Evolutionary conservation across 1,140 invertebrate species (phyloP).

Genomic region (Mesaphorura yosii): DNA sequence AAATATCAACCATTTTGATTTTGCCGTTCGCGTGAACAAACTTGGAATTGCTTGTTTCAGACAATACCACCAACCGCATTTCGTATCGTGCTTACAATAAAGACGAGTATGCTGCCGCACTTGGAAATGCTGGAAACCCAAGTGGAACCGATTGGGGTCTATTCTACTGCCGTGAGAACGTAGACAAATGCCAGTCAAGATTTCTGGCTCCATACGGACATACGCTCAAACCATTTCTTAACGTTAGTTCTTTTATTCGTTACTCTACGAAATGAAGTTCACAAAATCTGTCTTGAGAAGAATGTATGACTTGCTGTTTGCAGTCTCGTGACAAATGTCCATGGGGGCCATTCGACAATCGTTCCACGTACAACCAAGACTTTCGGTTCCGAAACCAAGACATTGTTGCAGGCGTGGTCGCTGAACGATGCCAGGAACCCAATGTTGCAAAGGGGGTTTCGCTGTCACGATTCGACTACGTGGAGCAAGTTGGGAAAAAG

Average conservation of each 20-base stretch:
- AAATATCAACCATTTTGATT: neutral
- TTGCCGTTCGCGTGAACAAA: neutral
- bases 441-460: constrained; percentile 7
- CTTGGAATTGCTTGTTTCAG: constrained; percentile 2
- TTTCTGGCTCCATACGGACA: constrained; percentile 22
- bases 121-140: constrained; percentile 22
- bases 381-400: constrained; percentile 14
- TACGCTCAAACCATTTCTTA: constrained; percentile 21
- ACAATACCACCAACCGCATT: constrained; percentile 19
- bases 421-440: constrained; percentile 2
- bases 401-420: constrained; percentile 4
- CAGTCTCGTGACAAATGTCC: constrained; percentile 7
- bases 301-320: neutral
- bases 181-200: constrained; percentile 19
- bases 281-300: neutral
- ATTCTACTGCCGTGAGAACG: constrained; percentile 5
- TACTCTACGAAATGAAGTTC: neutral
- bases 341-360: constrained; percentile 22
- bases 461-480: constrained; percentile 14
- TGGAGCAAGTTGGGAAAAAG: constrained; percentile 15
- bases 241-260: neutral
- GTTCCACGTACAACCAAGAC: constrained; percentile 22
- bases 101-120: constrained; percentile 9
- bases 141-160: constrained; percentile 22
- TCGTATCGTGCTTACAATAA: constrained; percentile 14